Evolutionary conservation across 2,113 vertebrate species (phyloP).

Genomic region (Aepyceros melampus): DNA sequence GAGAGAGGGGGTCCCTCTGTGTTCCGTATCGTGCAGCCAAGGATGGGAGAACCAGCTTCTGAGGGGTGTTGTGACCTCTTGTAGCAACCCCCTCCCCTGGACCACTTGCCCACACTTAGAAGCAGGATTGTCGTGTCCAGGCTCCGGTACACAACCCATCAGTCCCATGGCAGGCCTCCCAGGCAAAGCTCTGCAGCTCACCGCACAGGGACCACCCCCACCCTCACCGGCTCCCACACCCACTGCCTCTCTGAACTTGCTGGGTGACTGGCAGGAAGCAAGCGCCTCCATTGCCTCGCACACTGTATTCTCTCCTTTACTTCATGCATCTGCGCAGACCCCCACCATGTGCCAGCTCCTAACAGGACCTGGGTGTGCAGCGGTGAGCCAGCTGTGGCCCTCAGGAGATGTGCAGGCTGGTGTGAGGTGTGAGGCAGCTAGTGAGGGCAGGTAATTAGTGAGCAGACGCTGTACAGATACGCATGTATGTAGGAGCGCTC

Average conservation of each 20-base stretch:
- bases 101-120: neutral
- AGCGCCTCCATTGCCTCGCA: fast-evolving
- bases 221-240: fast-evolving
- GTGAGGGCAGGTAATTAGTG: too few species aligned
- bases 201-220: fast-evolving
- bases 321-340: neutral
- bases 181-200: fast-evolving
- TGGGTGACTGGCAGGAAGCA: neutral
- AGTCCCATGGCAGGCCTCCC: fast-evolving
- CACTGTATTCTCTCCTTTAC: too few species aligned
- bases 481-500: neutral
- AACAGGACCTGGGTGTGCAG: neutral
- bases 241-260: neutral
- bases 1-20: neutral
- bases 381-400: fast-evolving
- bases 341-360: fast-evolving
- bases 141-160: fast-evolving
- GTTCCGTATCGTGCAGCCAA: neutral
- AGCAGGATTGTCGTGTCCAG: fast-evolving
- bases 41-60: too few species aligned
- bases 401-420: neutral
- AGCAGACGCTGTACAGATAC: fast-evolving
- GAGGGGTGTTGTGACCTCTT: neutral
- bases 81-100: fast-evolving
- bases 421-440: neutral